Evolutionary conservation across 1,140 invertebrate species (phyloP).

Genomic region (Cylas formicarius): DNA sequence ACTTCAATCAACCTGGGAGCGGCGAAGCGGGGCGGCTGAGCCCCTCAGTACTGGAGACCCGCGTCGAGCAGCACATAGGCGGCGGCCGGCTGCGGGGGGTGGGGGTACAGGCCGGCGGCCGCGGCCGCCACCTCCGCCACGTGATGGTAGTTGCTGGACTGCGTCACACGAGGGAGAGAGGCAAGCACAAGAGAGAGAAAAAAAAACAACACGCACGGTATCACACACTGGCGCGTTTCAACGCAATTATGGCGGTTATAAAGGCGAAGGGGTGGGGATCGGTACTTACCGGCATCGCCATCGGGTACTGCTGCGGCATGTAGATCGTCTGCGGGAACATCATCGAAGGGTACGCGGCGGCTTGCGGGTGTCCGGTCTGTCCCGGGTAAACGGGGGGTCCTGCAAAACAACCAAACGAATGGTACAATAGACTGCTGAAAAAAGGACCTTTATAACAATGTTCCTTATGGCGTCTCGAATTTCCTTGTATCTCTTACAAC

Average conservation of each 20-base stretch:
- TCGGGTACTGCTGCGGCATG: constrained; percentile 40
- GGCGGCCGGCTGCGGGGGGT: constrained; percentile 32
- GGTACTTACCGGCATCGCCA: constrained; percentile 40
- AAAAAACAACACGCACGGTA: neutral
- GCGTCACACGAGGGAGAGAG: constrained; percentile 21
- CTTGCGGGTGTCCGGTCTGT: constrained; percentile 37
- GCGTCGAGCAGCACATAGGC: constrained; percentile 43
- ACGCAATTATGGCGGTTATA: neutral
- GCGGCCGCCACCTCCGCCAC: constrained; percentile 25
- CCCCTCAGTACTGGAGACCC: constrained; percentile 41
- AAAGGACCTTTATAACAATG: neutral
- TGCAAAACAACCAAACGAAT: constrained; percentile 21
- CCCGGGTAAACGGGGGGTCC: constrained; percentile 38
- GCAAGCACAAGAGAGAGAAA: constrained; percentile 11
- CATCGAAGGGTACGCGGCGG: constrained; percentile 36
- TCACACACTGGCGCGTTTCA: neutral
- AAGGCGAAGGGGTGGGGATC: neutral
- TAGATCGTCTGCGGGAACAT: constrained; percentile 40
- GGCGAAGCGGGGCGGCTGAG: constrained; percentile 27
- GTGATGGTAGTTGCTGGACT: constrained; percentile 43
- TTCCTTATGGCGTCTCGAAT: no score
- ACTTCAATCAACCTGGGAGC: no score
- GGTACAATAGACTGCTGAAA: constrained; percentile 1
- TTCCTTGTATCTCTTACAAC: no score
- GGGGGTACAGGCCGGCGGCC: constrained; percentile 38